These are phyloP conservation scores for Cichladusa arquata DNA, from an alignment of 2,113 vertebrate species.

Conservation along the genomic window DNA sequence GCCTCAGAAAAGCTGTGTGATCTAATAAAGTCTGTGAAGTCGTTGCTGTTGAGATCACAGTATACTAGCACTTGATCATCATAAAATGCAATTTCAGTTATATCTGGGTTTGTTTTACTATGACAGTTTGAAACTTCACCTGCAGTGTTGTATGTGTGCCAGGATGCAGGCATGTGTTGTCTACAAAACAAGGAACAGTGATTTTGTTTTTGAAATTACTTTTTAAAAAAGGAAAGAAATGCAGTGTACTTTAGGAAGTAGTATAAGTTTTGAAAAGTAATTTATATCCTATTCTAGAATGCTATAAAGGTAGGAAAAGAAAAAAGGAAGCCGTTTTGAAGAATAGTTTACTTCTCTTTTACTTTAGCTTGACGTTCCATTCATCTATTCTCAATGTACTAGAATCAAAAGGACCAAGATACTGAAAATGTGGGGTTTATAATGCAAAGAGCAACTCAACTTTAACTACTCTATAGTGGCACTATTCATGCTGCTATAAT, in stretches of 20 bases:
- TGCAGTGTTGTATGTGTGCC: not conserved
- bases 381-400: conserved; percentile 6
- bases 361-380: conserved; percentile 1
- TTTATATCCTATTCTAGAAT: not conserved
- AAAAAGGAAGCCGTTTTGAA: not conserved
- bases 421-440: conserved; percentile 63
- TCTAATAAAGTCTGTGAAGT: not conserved
- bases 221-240: not conserved
- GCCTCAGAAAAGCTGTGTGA: not conserved
- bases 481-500: conserved; percentile 76
- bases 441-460: conserved; percentile 71
- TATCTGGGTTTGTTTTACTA: not conserved
- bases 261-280: not conserved
- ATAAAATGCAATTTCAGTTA: not conserved
- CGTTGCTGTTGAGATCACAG: not conserved
- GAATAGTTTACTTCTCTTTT: not conserved
- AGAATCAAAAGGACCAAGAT: conserved; percentile 37
- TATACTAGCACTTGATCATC: not conserved
- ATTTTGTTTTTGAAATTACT: not conserved
- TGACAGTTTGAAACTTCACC: not conserved
- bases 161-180: not conserved
- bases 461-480: conserved; percentile 76
- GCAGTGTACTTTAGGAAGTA: not conserved
- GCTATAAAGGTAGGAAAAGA: not conserved
- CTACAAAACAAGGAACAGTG: not conserved